Evolutionary conservation across 2,113 vertebrate genomes (phyloP), one percentile per base, ranked within the genome.

Genomic region (Pyrgilauda ruficollis): DNA sequence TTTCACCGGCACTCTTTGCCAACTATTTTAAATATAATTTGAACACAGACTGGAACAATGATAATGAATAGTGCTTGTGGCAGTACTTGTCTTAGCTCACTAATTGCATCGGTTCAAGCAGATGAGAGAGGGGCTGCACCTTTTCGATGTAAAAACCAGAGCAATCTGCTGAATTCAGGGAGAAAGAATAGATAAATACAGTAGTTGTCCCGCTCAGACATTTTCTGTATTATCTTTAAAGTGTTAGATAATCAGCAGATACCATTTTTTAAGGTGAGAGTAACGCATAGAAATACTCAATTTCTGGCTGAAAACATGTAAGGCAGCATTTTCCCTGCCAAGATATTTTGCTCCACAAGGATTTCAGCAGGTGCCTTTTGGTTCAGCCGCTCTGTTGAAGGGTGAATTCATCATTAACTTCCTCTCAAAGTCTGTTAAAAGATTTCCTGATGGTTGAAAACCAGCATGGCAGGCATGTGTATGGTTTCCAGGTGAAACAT

Each of bases 21-120:
- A 70, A 35, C 64, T 84, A 44, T 74, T 94, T 96, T 70, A 74
- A 79, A 91, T 85, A 43, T 21, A 72, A 85, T 93, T 94, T 33
- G 69, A 69, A 80, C 49, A 11, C 11, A 47, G 39, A 67, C 58
- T 93, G 39, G 53, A 84, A 91, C 62, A 55, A 27, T 19, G 41
- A 37, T 87, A 91, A 55, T 69, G 44, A 61, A 49, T 69, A 0
- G 1, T 78, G 44, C 44, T 91, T 87, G 67, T 91, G 63, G 44
- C 63, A 67, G 12, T 81, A 6, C 70, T 52, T 95, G 75, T 47
- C 67, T 89, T 75, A 39, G 37, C 44, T 74, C 79, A 64, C 94
- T 75, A 80, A 24, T 58, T 90, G 56, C 46, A 84, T 59, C 16
- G 23, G 46, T 78, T 41, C 55, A 64, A 17, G 73, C 39, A 78